Evolutionary conservation across 2,113 vertebrate genomes (phyloP), one percentile per base, ranked within the genome.

Genomic region (Nothocercus julius): DNA sequence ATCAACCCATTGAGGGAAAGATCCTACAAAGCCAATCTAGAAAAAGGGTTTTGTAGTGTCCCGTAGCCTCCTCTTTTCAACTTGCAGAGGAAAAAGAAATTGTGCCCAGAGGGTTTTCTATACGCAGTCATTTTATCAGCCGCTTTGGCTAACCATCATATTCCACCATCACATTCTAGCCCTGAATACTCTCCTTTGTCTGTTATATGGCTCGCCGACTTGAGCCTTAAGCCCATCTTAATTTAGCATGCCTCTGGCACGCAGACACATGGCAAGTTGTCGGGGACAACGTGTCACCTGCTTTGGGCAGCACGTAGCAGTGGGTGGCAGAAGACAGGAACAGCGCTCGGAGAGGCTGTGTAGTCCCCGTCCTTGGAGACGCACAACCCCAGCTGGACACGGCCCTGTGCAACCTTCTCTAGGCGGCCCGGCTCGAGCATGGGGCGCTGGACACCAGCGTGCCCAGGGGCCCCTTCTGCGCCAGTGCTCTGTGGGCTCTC

Each of bases 181-280:
- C 53, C 20, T 34, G 19, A 69, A 53, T 27, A 20, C 4, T 30
- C 21, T 89, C 16, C 27, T 87, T 63, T 79, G n/a, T 18, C 49
- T 68, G 10, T 42, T 79, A 45, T 11, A 9, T 17, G 49, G 53
- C 21, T 3, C 24, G 20, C 8, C 9, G 0, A 0, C 24, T 61
- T 61, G 42, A 80, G 44, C 30, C 28, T 40, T 56, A 40, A 64
- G 45, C 13, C 21, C 19, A 24, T 53, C 53, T 59, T 88, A 56
- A 38, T n/a, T 47, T 30, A 38, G 51, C 47, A 15, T 0, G 58
- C 36, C 5, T 36, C 45, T 3, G 64, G 64, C 19, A 25, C 21
- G 19, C 1, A 3, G 49, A 32, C 6, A 13, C 8, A 24, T 44
- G 20, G 27, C 54, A 49, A 76, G 32, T 28, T 82, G 9, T 20